A percentile compares a stretch with the other conserved stretches of the same genome.
These are phyloP conservation scores for Penaeus vannamei DNA, from an alignment of 1,140 invertebrate species.

Conservation along the genomic window DNA sequence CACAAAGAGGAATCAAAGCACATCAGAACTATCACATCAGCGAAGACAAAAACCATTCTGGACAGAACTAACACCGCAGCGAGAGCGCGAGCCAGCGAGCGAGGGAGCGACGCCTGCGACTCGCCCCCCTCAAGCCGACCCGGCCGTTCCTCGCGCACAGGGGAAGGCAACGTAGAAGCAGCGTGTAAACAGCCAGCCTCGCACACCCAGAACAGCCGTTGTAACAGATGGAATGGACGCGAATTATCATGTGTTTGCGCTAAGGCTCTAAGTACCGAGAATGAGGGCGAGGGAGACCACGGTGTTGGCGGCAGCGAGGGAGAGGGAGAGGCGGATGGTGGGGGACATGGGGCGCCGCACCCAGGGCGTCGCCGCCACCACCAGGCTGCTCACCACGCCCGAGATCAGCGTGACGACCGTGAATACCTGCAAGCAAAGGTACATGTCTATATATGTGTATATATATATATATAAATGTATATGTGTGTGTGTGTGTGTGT, in stretches of 20 bases:
- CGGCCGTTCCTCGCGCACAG: too few relatives aligned
- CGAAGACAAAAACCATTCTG: too few relatives aligned
- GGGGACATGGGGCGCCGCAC: slow-evolving; percentile 46
- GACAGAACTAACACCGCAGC: too few relatives aligned
- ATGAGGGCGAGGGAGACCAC: slow-evolving; percentile 26
- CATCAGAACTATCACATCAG: too few relatives aligned
- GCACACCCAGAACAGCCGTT: background rate
- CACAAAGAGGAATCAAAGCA: too few relatives aligned
- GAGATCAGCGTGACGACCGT: slow-evolving; percentile 33
- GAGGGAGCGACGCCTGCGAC: too few relatives aligned
- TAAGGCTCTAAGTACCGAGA: background rate
- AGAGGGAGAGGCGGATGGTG: slow-evolving; percentile 50
- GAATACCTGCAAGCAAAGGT: background rate
- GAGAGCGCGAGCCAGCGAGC: too few relatives aligned
- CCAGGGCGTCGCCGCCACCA: slow-evolving; percentile 34
- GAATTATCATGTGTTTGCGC: background rate
- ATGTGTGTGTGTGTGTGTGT: too few relatives aligned
- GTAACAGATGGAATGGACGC: background rate
- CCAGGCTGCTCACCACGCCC: slow-evolving; percentile 39
- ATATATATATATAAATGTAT: too few relatives aligned
- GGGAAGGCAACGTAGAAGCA: background rate
- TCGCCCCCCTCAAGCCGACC: too few relatives aligned
- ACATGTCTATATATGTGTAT: too few relatives aligned
- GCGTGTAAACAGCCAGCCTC: too few relatives aligned
- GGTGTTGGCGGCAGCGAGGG: slow-evolving; percentile 48